These are phyloP conservation scores for Melanotaenia maccullochi DNA, from an alignment of 2,797 vertebrate genomes.

Conservation along the genomic window DNA sequence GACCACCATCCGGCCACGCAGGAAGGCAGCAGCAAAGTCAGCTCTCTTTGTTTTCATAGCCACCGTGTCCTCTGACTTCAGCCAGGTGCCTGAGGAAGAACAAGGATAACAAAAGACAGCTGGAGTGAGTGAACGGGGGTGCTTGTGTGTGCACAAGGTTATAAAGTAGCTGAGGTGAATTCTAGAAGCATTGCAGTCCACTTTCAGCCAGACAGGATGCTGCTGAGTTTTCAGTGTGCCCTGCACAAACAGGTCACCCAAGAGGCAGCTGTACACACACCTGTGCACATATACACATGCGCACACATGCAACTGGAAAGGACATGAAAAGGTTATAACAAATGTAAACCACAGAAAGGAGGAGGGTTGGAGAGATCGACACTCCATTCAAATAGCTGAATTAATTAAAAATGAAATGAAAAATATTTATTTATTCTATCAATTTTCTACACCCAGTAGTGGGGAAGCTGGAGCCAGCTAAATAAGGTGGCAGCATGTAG, in stretches of 20 bases:
- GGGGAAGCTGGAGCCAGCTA: no score
- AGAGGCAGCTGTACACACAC: constrained; percentile 37
- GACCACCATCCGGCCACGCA: constrained; percentile 90
- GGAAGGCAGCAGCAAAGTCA: constrained; percentile 90
- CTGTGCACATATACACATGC: constrained; percentile 21
- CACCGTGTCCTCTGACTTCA: constrained; percentile 91
- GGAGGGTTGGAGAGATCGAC: not conserved
- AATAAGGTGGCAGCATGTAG: no score
- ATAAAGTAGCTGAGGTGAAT: constrained; percentile 33
- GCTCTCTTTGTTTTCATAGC: constrained; percentile 94
- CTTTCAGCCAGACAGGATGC: constrained; percentile 41
- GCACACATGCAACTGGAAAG: constrained; percentile 34
- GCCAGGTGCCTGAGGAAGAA: constrained; percentile 86
- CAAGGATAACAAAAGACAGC: constrained; percentile 11
- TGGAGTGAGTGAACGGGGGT: constrained; percentile 23
- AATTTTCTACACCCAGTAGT: no score
- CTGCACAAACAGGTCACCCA: constrained; percentile 35
- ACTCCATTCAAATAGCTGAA: no score
- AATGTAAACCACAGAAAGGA: constrained; percentile 28
- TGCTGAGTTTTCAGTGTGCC: constrained; percentile 50
- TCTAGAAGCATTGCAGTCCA: constrained; percentile 10
- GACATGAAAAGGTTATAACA: constrained; percentile 53
- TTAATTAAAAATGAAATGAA: no score
- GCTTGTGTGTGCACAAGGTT: constrained; percentile 8
- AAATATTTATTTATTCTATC: no score